These are phyloP conservation scores for Prenolepis imparis DNA, from an alignment of 2,888 invertebrate genomes.

Conservation along the genomic window DNA sequence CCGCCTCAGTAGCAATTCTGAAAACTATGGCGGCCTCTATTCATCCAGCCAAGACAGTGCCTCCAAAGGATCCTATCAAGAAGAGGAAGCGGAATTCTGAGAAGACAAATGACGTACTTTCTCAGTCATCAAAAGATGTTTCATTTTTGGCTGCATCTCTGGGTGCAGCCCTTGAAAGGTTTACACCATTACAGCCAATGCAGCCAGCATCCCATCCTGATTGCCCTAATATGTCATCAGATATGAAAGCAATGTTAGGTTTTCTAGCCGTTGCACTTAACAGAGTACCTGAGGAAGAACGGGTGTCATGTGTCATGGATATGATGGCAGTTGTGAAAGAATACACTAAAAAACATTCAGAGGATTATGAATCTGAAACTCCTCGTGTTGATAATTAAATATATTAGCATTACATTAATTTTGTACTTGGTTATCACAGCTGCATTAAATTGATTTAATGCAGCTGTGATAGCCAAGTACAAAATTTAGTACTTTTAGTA, in stretches of 20 bases:
- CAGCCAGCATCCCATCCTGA: background rate
- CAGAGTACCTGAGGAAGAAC: background rate
- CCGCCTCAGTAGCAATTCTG: no score
- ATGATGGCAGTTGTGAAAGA: background rate
- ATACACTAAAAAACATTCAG: conserved; percentile 2
- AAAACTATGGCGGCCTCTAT: no score
- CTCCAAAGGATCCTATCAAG: no score
- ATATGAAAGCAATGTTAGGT: conserved; percentile 2
- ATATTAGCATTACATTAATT: background rate
- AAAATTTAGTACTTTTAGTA: no score
- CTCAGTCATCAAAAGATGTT: background rate
- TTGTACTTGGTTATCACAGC: no score
- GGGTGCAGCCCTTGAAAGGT: background rate
- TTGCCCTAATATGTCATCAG: background rate
- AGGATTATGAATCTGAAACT: background rate
- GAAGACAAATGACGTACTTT: background rate
- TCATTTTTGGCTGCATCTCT: conserved; percentile 10
- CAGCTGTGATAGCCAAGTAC: no score
- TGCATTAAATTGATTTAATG: background rate
- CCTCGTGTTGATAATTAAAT: conserved; percentile 6
- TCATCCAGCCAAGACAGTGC: no score
- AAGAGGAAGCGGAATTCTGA: no score
- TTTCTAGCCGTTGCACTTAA: conserved; percentile 10
- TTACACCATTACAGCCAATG: conserved; percentile 5
- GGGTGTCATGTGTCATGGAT: conserved; percentile 4